Base-by-base conservation (phyloP, 2,113 vertebrate genomes). In the Corythaeola cristata region DNA sequence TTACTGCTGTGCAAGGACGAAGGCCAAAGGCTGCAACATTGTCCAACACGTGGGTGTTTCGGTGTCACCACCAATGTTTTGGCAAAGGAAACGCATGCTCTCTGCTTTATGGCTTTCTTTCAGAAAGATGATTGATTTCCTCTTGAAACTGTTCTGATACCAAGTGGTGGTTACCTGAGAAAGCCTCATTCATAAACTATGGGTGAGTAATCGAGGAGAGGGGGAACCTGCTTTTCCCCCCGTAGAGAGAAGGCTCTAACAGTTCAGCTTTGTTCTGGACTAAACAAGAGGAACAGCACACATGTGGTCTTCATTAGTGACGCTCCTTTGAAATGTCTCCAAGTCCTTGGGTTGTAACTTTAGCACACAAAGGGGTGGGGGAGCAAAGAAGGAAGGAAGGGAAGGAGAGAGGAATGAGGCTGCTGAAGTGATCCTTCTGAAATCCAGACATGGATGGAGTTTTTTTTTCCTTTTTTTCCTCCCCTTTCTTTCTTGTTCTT, bases 271-370 rank as follows among this genome's bases (percentile, higher is more conserved):
- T 96, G 93, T 96, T 92, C 93, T 81, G 90, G 53, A 32, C 37
- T 84, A 62, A 85, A 63, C 20, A 45, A 93, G 91, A 78, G 94
- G 71, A 92, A 49, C 71, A 69, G 63, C 3, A 17, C 72, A 96
- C 88, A 97, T 88, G 84, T 96, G 93, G 96, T 90, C 67, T 92
- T 89, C 96, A 95, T 76, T 94, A 97, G 85, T 87, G 79, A 96
- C 73, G 69, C 74, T 95, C 71, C 85, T 94, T 96, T 95, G 94
- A 89, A 97, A 96, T 47, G 81, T 83, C 88, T 93, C 94, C 96
- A 96, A 96, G 85, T 79, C 88, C 85, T 96, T 93, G 89, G 82
- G 89, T 81, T 94, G 96, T 96, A 97, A 95, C 94, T 96, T 91
- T 94, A 96, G 91, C 69, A 55, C 85, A 93, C 64, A 93, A 96